These are phyloP conservation scores for Remorina albescens DNA, from an alignment of 2,797 vertebrate genomes.

Conservation along the genomic window DNA sequence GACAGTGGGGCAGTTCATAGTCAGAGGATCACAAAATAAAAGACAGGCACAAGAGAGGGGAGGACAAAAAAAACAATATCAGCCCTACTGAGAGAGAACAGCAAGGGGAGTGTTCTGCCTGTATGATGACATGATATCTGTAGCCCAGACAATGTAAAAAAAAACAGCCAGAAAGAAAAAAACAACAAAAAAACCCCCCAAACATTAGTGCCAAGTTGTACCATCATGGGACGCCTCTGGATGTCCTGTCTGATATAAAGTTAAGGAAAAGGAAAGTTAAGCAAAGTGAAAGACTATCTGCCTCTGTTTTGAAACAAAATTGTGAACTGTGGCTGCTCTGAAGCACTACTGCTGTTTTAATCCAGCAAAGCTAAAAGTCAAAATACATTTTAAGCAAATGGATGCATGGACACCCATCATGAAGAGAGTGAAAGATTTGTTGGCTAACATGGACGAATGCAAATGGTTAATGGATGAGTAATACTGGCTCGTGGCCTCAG, in stretches of 20 bases:
- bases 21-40: slow-evolving; percentile 62
- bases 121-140: slow-evolving; percentile 35
- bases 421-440: slow-evolving; percentile 8
- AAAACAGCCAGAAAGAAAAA: slow-evolving; percentile 50
- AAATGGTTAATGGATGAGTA: slow-evolving; percentile 31
- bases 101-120: slow-evolving; percentile 38
- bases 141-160: slow-evolving; percentile 46
- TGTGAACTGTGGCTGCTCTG: slow-evolving; percentile 12
- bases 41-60: slow-evolving; percentile 62
- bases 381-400: slow-evolving; percentile 30
- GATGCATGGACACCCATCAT: neutral
- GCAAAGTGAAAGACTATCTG: slow-evolving; percentile 22
- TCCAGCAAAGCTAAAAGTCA: slow-evolving; percentile 16
- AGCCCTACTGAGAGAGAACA: slow-evolving; percentile 40
- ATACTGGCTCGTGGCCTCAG: slow-evolving; percentile 22
- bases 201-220: slow-evolving; percentile 52
- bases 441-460: slow-evolving; percentile 13
- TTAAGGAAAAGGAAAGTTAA: slow-evolving; percentile 35
- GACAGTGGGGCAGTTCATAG: slow-evolving; percentile 50
- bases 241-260: slow-evolving; percentile 37
- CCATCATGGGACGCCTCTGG: slow-evolving; percentile 34
- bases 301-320: slow-evolving; percentile 16
- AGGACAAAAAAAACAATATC: slow-evolving; percentile 62
- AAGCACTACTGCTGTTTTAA: slow-evolving; percentile 5
- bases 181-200: too few relatives aligned